Conservation (phyloP, 2,113 vertebrate genomes). For the Ophthalmolycus amberensis region DNA sequence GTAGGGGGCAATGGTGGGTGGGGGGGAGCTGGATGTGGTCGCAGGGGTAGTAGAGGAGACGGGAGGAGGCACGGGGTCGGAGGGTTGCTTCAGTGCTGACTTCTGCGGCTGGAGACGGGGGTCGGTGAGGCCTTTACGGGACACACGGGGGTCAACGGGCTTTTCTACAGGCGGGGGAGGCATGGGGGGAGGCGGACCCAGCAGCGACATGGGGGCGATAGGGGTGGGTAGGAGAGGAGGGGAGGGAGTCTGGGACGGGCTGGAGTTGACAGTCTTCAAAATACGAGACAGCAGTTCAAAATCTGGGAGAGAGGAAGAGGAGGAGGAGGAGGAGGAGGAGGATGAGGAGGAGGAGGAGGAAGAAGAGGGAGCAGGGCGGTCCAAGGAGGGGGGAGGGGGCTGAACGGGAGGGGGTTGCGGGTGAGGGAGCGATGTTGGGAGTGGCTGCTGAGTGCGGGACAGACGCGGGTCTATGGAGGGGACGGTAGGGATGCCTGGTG, state of each 20-base stretch:
- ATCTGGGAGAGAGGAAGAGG: slow-evolving; percentile 86
- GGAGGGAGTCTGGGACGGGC: slow-evolving; percentile 65
- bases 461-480: slow-evolving; percentile 85
- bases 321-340: slow-evolving; percentile 49
- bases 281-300: slow-evolving; percentile 93
- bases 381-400: slow-evolving; percentile 53
- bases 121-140: slow-evolving; percentile 84
- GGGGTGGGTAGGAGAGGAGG: slow-evolving; percentile 53
- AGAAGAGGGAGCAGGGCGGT: slow-evolving; percentile 53
- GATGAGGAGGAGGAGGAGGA: slow-evolving; percentile 52
- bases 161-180: slow-evolving; percentile 81
- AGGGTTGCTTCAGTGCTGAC: slow-evolving; percentile 72
- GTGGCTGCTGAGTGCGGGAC: slow-evolving; percentile 79
- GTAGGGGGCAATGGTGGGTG: slow-evolving; percentile 88
- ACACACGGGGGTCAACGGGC: slow-evolving; percentile 88
- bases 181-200: slow-evolving; percentile 27
- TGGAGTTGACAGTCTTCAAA: slow-evolving; percentile 89
- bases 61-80: slow-evolving; percentile 52
- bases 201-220: slow-evolving; percentile 38
- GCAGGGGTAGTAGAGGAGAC: slow-evolving; percentile 50
- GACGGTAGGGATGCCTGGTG: slow-evolving; percentile 86
- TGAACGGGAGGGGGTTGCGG: slow-evolving; percentile 48
- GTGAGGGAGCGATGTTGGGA: slow-evolving; percentile 67
- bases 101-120: slow-evolving; percentile 88
- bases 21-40: slow-evolving; percentile 65